Evolutionary conservation across 1,140 invertebrate species (phyloP), one percentile per base, ranked within the genome.

Genomic region (Macrosteles quadrilineatus): DNA sequence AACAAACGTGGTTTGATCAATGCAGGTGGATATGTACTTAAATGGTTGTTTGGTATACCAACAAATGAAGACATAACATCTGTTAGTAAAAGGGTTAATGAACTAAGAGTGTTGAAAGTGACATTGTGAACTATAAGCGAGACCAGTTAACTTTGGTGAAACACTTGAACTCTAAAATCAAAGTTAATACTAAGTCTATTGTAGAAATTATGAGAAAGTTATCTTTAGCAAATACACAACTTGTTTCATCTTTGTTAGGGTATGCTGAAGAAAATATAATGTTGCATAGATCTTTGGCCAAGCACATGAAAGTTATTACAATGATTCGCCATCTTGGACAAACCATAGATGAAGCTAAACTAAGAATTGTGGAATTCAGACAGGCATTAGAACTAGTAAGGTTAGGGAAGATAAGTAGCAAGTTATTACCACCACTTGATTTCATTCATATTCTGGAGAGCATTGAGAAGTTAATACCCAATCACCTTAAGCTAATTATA

Each of bases 361-460:
- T 50, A 50, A 50, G 47, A 50, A 50, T 50, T 23, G 47, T 50
- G 4, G 47, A 50, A 19, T 50, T 50, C n/a, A 50, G 47, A 50
- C 47, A 50, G 21, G 47, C 47, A 50, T 50, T 50, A 50, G 47
- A 50, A 50, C 21, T 50, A 50, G 21, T 11, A n/a, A 50, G 21
- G 4, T 6, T 23, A 19, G 36, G 36, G 4, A 50, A 23, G 3
- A 50, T 6, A 11, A 50, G 47, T 50, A 50, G 47, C n/a, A 50
- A 50, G n/a, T 50, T 50, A 19, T 23, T 11, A 50, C 47, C 47
- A n/a, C 47, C 47, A 9, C 47, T 9, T 19, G 47, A 50, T 3
- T 50, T 19, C n/a, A 23, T 50, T n/a, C 17, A 50, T 23, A 50
- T 23, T 4, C 47, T 50, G 17, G 17, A 23, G 6, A 50, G 21